A percentile compares a stretch with the other conserved stretches of the same genome.
These are phyloP conservation scores for Cyanoderma ruficeps DNA, from an alignment of 2,113 vertebrate species.

Conservation along the genomic window DNA sequence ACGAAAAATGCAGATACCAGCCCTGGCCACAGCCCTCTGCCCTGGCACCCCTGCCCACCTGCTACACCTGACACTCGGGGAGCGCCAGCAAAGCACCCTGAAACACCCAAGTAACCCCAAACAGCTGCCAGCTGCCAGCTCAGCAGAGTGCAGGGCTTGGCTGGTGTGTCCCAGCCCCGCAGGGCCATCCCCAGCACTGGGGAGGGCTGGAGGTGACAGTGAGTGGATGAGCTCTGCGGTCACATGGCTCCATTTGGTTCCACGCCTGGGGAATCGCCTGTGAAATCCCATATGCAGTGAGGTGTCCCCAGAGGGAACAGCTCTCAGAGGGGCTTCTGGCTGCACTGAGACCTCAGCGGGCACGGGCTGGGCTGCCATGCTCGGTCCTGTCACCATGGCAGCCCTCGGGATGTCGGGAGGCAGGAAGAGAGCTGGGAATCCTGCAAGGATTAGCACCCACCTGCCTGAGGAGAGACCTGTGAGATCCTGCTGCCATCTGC, in stretches of 20 bases:
- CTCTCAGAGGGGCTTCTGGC: neutral
- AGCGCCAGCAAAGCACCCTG: neutral
- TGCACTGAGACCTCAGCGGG: neutral
- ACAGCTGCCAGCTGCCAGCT: neutral
- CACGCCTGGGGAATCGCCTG: neutral
- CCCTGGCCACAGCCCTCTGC: neutral
- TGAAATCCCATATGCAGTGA: neutral
- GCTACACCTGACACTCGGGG: neutral
- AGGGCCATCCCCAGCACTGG: rapidly evolving
- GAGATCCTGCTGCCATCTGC: neutral
- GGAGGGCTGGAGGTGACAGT: neutral
- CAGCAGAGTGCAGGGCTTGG: neutral
- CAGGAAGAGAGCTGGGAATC: neutral
- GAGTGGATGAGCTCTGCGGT: rapidly evolving
- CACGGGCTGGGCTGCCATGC: neutral
- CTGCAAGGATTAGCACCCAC: neutral
- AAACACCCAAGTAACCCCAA: neutral
- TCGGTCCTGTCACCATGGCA: neutral
- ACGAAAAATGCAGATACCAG: neutral
- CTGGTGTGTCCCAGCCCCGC: neutral
- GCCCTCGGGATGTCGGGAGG: neutral
- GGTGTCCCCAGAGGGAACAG: neutral
- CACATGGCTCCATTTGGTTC: neutral
- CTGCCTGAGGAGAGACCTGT: neutral
- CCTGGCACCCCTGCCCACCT: neutral